Conservation (phyloP, 2,113 vertebrate genomes). For the Sterrhoptilus dennistouni region DNA sequence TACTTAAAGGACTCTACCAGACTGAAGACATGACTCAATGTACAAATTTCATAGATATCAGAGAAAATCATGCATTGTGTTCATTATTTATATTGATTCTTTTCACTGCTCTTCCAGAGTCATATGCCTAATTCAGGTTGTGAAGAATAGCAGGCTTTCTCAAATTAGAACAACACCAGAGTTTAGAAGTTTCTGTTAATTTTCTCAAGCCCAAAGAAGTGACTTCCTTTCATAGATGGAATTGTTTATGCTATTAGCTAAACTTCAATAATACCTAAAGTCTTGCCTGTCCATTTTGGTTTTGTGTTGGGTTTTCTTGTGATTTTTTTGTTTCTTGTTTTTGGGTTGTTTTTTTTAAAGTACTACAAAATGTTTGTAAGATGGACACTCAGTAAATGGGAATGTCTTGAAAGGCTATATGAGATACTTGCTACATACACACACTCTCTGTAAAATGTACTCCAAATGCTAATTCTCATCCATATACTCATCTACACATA, state of each 20-base stretch:
- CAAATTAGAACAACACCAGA: conserved; percentile 46
- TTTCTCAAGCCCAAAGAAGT: conserved; percentile 58
- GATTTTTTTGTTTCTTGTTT: conserved; percentile 26
- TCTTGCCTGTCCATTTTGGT: conserved; percentile 72
- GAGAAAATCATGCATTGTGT: background rate
- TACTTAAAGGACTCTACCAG: background rate
- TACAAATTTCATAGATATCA: background rate
- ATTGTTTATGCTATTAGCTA: conserved; percentile 67
- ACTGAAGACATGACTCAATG: background rate
- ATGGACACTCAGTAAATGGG: conserved; percentile 56
- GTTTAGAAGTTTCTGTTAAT: conserved; percentile 45
- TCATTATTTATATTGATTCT: background rate
- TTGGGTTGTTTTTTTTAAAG: conserved; percentile 54
- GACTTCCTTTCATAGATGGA: conserved; percentile 65
- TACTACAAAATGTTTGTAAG: conserved; percentile 70
- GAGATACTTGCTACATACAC: background rate
- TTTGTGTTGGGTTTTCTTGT: background rate
- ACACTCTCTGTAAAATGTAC: background rate
- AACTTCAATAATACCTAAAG: conserved; percentile 68
- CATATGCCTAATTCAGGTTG: background rate
- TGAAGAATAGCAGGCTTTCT: conserved; percentile 7
- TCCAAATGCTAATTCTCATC: background rate
- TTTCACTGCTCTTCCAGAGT: conserved; percentile 31
- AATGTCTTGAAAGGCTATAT: conserved; percentile 2
- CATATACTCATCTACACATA: background rate